Evolutionary conservation across 2,888 invertebrate species (phyloP), one percentile per base, ranked within the genome.

Genomic region (Germaria angustata): DNA sequence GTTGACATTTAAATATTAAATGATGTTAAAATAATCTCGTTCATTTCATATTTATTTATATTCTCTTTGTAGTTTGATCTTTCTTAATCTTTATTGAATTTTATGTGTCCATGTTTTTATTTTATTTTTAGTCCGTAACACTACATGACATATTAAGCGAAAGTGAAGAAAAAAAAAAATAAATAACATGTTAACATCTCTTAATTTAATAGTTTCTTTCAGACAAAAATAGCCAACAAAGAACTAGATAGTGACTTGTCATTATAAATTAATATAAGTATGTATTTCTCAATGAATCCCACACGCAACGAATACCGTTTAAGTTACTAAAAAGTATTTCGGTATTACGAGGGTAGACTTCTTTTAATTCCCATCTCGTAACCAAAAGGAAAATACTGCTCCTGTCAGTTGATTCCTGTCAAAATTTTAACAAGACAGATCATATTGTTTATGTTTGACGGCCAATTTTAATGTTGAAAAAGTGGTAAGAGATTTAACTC

Each of bases 41-140:
- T 51, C 41, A 17, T 22, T 51, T 20, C 2, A 9, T 39, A 57
- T 51, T 41, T 72, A 51, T 63, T 55, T 65, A 17, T 39, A 20
- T 76, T 39, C 68, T 24, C 75, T 76, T 79, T 82, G 68, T 65
- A 79, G 57, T 57, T 66, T 65, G 65, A 71, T 79, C 71, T 53
- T 46, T 39, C 39, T 79, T 55, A 77, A 81, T 81, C 71, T 77
- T 41, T 66, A 68, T 72, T 77, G 66, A 66, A 68, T 81, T 49
- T 22, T 24, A 22, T 49, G 22, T 49, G 24, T 63, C 41, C 32
- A 22, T 59, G 32, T 32, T 66, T 36, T 59, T 72, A 22, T 65
- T 13, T 36, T 46, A 34, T 2, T 2, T 13, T 41, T 6, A 6
- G 11, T 20, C 20, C 20, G 13, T 20, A 20, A 46, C 20, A 20